A percentile compares a stretch with the other conserved stretches of the same genome.
phyloP scores from a whole-genome alignment of 2,888 invertebrate species.

The Gerris lacustris region DNA sequence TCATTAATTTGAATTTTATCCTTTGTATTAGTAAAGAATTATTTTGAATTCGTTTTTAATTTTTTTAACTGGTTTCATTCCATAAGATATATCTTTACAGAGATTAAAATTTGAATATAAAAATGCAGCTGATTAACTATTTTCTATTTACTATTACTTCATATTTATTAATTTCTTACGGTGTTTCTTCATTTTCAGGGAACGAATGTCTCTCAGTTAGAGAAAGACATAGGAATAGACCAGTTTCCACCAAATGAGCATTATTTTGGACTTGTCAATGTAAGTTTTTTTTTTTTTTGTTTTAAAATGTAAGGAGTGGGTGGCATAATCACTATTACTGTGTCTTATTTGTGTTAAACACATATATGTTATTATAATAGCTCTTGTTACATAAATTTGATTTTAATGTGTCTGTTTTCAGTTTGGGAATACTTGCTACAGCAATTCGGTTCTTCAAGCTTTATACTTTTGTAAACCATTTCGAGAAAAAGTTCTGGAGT shows the following conservation, averaged over 20 bases:
- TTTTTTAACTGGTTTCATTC: too few relatives aligned
- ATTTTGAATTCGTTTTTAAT: too few relatives aligned
- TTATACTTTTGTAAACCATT: constrained; percentile 99
- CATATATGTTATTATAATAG: too few relatives aligned
- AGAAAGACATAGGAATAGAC: constrained; percentile 97
- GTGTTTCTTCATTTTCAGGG: constrained; percentile 51
- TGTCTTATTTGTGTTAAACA: too few relatives aligned
- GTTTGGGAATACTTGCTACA: constrained; percentile 99
- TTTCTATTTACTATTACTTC: too few relatives aligned
- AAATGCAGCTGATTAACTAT: too few relatives aligned
- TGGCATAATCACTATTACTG: too few relatives aligned
- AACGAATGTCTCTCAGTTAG: constrained; percentile 97
- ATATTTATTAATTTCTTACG: background rate
- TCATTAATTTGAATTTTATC: too few relatives aligned
- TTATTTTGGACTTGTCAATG: constrained; percentile 98
- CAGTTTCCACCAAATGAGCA: constrained; percentile 98
- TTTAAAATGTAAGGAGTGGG: background rate
- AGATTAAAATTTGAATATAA: too few relatives aligned
- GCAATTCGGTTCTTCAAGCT: constrained; percentile 98
- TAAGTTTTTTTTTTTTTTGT: constrained; percentile 44
- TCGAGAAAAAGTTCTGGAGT: constrained; percentile 94
- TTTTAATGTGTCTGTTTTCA: constrained; percentile 40
- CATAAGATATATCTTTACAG: too few relatives aligned
- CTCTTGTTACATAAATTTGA: too few relatives aligned
- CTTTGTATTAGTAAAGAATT: too few relatives aligned